These are phyloP conservation scores for Clangula hyemalis DNA, from an alignment of 2,797 vertebrate genomes.

Conservation along the genomic window DNA sequence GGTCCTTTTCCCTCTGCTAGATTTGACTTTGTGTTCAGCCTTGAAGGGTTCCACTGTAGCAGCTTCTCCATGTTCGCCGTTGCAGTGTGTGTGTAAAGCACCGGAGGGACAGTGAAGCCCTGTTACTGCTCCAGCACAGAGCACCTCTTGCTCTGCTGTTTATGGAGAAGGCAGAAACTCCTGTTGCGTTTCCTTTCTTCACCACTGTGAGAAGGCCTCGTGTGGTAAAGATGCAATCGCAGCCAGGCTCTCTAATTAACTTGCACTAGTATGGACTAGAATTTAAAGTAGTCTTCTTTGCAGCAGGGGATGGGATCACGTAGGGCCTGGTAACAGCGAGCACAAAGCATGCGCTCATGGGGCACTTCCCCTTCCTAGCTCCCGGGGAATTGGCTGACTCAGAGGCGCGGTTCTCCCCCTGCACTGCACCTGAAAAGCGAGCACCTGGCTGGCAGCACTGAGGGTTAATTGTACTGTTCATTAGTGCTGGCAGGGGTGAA, in stretches of 20 bases:
- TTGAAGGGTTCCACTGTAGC: background rate
- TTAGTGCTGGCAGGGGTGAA: background rate
- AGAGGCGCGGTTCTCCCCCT: background rate
- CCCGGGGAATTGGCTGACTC: background rate
- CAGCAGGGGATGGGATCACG: rapidly evolving
- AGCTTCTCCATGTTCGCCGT: background rate
- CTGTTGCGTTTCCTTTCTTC: background rate
- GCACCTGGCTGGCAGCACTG: background rate
- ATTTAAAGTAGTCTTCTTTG: rapidly evolving
- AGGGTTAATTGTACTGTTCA: background rate
- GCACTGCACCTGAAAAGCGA: background rate
- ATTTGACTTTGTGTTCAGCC: conserved; percentile 11
- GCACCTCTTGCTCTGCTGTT: background rate
- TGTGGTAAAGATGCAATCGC: background rate
- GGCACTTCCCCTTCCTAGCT: background rate
- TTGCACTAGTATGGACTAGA: background rate
- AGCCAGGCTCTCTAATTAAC: background rate
- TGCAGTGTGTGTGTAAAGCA: background rate
- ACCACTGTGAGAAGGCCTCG: rapidly evolving
- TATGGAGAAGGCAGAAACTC: background rate
- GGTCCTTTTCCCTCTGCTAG: background rate
- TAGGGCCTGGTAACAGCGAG: background rate
- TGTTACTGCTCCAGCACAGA: background rate
- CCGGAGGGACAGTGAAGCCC: rapidly evolving
- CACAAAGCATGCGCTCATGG: background rate